Conservation (phyloP, 2,113 vertebrate genomes). For the Xerus inauris region DNA sequence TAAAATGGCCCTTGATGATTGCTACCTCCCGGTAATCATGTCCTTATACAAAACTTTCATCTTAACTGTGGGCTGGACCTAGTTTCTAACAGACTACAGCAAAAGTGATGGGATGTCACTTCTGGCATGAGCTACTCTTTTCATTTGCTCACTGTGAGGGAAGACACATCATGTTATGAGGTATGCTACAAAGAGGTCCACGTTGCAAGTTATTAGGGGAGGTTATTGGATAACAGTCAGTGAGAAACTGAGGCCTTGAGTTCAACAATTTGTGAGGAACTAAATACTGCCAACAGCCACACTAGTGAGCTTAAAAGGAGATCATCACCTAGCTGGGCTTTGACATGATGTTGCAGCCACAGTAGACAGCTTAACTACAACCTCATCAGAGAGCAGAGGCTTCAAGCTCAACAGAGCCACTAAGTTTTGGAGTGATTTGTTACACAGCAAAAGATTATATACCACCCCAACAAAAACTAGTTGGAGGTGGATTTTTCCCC, state of each 20-base stretch:
- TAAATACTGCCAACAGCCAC: not conserved
- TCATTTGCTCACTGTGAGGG: not conserved
- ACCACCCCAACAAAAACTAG: not conserved
- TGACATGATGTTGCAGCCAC: not conserved
- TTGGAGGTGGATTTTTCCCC: not conserved
- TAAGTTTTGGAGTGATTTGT: constrained; percentile 1
- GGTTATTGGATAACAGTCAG: not conserved
- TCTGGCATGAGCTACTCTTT: not conserved
- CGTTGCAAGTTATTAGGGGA: not conserved
- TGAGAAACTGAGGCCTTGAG: not conserved
- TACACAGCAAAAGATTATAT: constrained; percentile 1
- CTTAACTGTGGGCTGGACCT: not conserved
- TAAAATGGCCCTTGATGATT: not conserved
- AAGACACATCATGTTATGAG: not conserved
- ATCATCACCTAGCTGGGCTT: not conserved
- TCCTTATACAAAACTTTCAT: not conserved
- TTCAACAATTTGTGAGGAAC: not conserved
- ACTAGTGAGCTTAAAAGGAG: not conserved
- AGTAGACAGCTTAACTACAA: not conserved
- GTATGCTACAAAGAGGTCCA: not conserved
- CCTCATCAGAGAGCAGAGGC: not conserved
- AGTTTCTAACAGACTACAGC: constrained; percentile 2
- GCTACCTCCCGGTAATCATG: not conserved
- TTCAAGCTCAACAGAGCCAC: not conserved
- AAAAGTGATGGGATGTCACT: constrained; percentile 27